phyloP scores from a whole-genome alignment of 2,797 vertebrate genomes.

The Thalassophryne amazonica region DNA sequence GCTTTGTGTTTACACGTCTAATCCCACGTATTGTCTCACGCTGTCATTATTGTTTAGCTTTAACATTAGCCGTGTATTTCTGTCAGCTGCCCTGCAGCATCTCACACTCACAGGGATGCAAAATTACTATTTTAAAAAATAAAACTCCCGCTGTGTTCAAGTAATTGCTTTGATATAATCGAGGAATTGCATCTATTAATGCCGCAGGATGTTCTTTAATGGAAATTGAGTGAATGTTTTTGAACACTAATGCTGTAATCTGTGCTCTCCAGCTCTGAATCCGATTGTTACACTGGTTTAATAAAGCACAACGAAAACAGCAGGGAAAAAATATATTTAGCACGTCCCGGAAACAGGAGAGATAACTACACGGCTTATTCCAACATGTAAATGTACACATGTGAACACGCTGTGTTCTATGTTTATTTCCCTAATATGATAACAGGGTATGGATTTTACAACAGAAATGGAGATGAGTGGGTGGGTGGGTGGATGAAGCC shows the following conservation, averaged over 20 bases:
- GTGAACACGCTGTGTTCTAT: conserved; percentile 7
- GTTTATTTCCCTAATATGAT: no score
- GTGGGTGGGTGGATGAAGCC: no score
- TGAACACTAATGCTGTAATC: conserved; percentile 12
- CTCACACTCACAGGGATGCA: conserved; percentile 36
- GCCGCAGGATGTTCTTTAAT: conserved; percentile 41
- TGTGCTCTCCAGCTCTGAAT: background rate
- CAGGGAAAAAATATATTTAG: background rate
- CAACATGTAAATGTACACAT: conserved; percentile 2
- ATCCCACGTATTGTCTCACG: conserved; percentile 29
- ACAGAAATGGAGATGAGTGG: no score
- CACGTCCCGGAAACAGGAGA: background rate
- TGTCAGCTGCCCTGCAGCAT: conserved; percentile 32
- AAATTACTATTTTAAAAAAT: conserved; percentile 34
- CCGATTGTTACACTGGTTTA: background rate
- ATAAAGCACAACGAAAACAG: conserved; percentile 8
- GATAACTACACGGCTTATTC: background rate
- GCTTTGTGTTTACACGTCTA: conserved; percentile 36
- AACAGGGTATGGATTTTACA: no score
- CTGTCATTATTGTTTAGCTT: conserved; percentile 32
- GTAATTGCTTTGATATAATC: conserved; percentile 70
- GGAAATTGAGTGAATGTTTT: conserved; percentile 21
- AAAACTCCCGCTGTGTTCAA: conserved; percentile 34
- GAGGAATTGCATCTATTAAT: conserved; percentile 50
- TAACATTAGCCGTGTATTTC: conserved; percentile 41